Conservation (phyloP, 2,888 invertebrate genomes). For the Eristalinus sepulchralis region DNA sequence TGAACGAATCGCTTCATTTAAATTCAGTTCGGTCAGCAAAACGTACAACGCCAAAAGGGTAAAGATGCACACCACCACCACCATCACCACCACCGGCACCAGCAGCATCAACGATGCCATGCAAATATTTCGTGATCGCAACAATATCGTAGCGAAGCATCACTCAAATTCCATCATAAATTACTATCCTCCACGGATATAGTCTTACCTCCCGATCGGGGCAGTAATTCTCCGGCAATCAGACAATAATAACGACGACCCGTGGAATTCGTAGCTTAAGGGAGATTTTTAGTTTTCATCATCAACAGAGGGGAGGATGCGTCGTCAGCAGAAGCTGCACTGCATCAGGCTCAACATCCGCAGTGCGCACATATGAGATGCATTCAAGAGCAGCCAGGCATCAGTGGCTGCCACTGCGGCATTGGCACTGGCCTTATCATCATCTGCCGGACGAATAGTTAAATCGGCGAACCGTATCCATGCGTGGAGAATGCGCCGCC, state of each 20-base stretch:
- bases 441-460: conserved; percentile 69
- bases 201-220: conserved; percentile 11
- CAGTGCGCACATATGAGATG: conserved; percentile 36
- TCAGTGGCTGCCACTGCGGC: background rate
- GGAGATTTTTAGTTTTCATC: conserved; percentile 65
- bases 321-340: conserved; percentile 3
- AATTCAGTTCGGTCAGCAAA: background rate
- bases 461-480: conserved; percentile 68
- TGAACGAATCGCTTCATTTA: background rate
- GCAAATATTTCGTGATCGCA: conserved; percentile 27
- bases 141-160: conserved; percentile 45
- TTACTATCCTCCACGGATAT: conserved; percentile 14
- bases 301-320: conserved; percentile 21
- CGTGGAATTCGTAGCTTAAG: conserved; percentile 67
- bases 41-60: background rate
- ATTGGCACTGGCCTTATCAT: conserved; percentile 50
- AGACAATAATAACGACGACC: conserved; percentile 65
- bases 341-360: conserved; percentile 36
- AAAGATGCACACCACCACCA: background rate
- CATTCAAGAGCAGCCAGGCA: conserved; percentile 24
- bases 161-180: conserved; percentile 59
- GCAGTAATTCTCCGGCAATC: conserved; percentile 46
- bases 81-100: background rate
- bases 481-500: conserved; percentile 64
- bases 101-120: conserved; percentile 4